Evolutionary conservation across 2,797 vertebrate genomes (phyloP).

Genomic region (Syngnathus rostellatus): DNA sequence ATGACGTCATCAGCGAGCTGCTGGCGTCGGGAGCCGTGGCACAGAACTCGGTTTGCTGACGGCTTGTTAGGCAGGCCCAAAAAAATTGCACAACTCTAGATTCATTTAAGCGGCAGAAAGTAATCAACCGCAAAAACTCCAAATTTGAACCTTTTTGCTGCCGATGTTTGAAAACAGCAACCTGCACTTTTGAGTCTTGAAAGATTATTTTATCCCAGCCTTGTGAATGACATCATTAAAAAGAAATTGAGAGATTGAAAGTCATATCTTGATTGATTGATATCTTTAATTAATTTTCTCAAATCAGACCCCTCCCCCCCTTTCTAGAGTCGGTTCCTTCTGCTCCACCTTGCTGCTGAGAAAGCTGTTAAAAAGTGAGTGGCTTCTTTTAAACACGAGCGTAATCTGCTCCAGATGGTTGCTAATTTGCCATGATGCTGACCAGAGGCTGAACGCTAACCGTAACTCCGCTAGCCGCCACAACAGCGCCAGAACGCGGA

Average conservation of each 20-base stretch:
- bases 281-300: too few relatives aligned
- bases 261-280: too few relatives aligned
- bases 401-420: neutral
- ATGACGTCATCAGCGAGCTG: slow-evolving; percentile 42
- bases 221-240: too few relatives aligned
- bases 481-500: neutral
- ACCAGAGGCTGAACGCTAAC: neutral
- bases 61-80: neutral
- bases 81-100: too few relatives aligned
- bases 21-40: slow-evolving; percentile 36
- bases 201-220: too few relatives aligned
- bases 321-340: neutral
- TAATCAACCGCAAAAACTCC: too few relatives aligned
- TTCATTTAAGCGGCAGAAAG: too few relatives aligned
- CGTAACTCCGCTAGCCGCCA: neutral
- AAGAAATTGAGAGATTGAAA: too few relatives aligned
- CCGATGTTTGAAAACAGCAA: neutral
- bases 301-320: too few relatives aligned
- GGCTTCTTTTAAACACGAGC: neutral
- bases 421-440: neutral
- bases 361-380: neutral
- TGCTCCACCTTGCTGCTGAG: neutral
- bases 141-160: too few relatives aligned
- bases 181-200: neutral
- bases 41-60: slow-evolving; percentile 41